These are phyloP conservation scores for Notoglanidium macrostoma DNA, from an alignment of 2,797 vertebrate genomes.

Conservation along the genomic window DNA sequence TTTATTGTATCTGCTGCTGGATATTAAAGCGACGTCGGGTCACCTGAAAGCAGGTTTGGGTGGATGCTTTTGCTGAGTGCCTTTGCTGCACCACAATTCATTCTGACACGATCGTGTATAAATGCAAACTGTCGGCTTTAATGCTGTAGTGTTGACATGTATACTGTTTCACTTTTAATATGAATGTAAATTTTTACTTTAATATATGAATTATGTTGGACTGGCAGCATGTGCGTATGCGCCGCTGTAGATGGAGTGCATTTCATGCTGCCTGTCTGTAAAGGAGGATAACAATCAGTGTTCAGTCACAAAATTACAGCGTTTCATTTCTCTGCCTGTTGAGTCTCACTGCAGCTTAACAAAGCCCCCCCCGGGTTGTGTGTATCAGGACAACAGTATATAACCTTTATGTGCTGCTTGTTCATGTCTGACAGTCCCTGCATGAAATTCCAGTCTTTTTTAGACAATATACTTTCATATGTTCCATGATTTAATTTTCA, in stretches of 20 bases:
- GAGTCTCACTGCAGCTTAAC: neutral
- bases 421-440: neutral
- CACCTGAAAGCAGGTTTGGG: neutral
- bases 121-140: neutral
- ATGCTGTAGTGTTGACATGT: neutral
- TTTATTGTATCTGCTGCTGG: neutral
- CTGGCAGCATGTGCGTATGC: neutral
- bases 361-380: no score
- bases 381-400: neutral
- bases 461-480: neutral
- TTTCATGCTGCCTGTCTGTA: neutral
- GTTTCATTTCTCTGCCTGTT: neutral
- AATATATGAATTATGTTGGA: neutral
- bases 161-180: neutral
- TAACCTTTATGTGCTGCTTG: neutral
- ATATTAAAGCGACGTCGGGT: neutral
- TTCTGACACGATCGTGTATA: neutral
- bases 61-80: neutral
- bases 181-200: neutral
- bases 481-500: neutral
- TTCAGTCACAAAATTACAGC: conserved; percentile 6
- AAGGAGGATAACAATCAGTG: neutral
- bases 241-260: neutral
- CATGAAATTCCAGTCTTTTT: neutral
- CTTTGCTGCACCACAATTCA: neutral